Base-by-base conservation (phyloP, 2,888 invertebrate species). In the Parapristionchus giblindavisi region DNA sequence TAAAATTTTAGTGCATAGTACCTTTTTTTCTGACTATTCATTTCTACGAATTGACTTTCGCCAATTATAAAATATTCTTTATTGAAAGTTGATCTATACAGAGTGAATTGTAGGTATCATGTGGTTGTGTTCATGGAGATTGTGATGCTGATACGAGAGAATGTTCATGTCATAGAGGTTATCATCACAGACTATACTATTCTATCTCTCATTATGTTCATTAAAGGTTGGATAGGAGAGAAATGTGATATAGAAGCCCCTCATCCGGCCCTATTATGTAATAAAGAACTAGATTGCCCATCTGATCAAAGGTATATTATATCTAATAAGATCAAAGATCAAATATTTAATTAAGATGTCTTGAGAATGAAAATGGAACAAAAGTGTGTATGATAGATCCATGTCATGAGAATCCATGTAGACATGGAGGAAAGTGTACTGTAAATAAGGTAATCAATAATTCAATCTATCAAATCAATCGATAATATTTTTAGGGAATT, bases 401-500 rank as follows among this genome's bases (percentile, higher is more conserved):
- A 8, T 78, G 81, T 60, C 70, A 79, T 52, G 63, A 75, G 14
- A 77, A 76, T 61, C 84, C 84, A 34, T 86, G 86, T 76, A 73
- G 77, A 52, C 80, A 84, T 77, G 83, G 85, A 75, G 83, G 82
- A 21, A 84, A 81, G 34, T 86, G 86, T 77, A 70, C 79, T 1
- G 77, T 80, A 3, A 80, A 80, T 54, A 81, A 81, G 56, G 85
- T 84, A 60, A 74, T n/a, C 14, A 8, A 48, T 29, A 68, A 21
- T 32, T 52, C 27, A 0, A 36, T 21, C 4, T 63, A 14, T 38
- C 21, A 14, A 38, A 29, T 29, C 6, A 1, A 21, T 65, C 40
- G 40, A n/a, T 60, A 32, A 56, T 56, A 21, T 48, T 48, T 40
- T 68, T 0, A 21, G 48, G 11, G 11, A n/a, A 36, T 8, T 24